Evolutionary conservation across 2,888 invertebrate genomes (phyloP), one percentile per base, ranked within the genome.

Genomic region (Rhagium mordax): DNA sequence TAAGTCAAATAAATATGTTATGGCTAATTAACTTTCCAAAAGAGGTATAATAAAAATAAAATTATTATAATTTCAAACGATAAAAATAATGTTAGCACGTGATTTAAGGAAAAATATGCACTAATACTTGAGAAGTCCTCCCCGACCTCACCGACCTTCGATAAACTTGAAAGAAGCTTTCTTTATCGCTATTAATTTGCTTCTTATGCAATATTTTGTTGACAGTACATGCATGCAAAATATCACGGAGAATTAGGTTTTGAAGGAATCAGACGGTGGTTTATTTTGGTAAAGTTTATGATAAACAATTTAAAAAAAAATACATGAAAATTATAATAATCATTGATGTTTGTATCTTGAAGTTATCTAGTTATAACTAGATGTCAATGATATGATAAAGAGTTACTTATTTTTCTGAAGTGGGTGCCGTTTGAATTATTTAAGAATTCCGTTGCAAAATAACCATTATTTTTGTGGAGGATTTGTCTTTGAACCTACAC

Each of bases 241-340:
- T 7, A 55, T 55, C 24, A 55, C 55, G 18, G 51, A 18, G 41
- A 41, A 41, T 41, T 24, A n/a, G 24, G 6, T 20, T 13, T 20
- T 55, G 8, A 24, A 24, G 7, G 27, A 13, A 3, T 10, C 3
- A 13, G 20, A 5, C 24, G 21, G 21, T 57, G 13, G 21, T 27
- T 57, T 15, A n/a, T 2, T 21, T 15, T 51, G 10, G 10, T 57
- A n/a, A n/a, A n/a, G n/a, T n/a, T n/a, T n/a, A 15, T 3, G 7
- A 24, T 57, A 57, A 57, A 57, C 57, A 57, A 57, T n/a, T 59
- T 59, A 18, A 33, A 24, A 33, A 59, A 55, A 55, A n/a, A 55
- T 41, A 13, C 2, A 41, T 3, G 13, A 24, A 24, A 4, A 4
- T 4, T 24, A 24, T 24, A 24, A 24, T 24, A 24, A 24, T 24